Percentiles rank a stretch among this genome's conserved stretches.
phyloP scores from a whole-genome alignment of 2,888 invertebrate species.

The Geophilus truncorum region DNA sequence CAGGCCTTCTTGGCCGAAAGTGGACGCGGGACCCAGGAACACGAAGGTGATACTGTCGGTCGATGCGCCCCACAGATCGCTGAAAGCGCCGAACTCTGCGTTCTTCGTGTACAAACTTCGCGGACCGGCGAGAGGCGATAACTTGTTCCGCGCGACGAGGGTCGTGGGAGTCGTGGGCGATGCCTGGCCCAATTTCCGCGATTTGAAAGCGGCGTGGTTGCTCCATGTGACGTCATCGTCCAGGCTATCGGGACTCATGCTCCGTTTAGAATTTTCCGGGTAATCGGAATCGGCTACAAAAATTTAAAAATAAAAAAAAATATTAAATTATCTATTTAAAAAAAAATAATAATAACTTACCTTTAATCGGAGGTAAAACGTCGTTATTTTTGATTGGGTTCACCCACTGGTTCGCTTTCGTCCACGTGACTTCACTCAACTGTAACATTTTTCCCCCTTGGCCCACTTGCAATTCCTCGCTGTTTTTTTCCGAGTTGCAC shows the following conservation, averaged over 20 bases:
- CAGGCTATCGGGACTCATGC: conserved; percentile 30
- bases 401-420: neutral
- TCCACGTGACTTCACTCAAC: neutral
- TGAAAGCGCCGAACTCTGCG: neutral
- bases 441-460: neutral
- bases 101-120: neutral
- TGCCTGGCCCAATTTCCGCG: neutral
- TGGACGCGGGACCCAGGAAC: conserved; percentile 28
- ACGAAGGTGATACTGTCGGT: conserved; percentile 34
- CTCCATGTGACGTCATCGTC: neutral
- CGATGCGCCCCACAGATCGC: conserved; percentile 30
- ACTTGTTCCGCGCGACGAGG: neutral
- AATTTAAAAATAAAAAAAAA: neutral
- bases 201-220: neutral
- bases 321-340: no score
- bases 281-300: neutral
- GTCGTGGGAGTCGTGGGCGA: conserved; percentile 6
- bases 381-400: neutral
- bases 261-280: neutral
- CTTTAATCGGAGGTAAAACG: neutral
- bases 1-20: neutral
- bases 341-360: neutral
- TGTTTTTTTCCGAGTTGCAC: neutral
- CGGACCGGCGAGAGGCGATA: neutral
- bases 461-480: neutral